These are phyloP conservation scores for Thamnophis elegans DNA, from an alignment of 2,797 vertebrate species.

Conservation along the genomic window DNA sequence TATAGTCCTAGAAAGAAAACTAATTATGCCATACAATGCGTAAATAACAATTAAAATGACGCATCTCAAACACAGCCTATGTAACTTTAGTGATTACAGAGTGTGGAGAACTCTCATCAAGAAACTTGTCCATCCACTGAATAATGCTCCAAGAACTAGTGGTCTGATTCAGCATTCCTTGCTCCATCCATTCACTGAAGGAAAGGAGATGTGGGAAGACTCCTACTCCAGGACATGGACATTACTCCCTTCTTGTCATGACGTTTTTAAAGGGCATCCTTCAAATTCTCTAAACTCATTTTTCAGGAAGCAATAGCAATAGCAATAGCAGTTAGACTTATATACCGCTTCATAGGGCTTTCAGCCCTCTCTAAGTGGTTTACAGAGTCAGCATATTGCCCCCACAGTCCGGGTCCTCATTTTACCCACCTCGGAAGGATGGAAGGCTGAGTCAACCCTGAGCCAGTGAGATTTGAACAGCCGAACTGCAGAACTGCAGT, in stretches of 20 bases:
- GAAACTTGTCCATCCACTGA: not conserved
- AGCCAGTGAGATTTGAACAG: too few relatives aligned
- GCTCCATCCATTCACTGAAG: not conserved
- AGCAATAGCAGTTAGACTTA: too few relatives aligned
- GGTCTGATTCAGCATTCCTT: not conserved
- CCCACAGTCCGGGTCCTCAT: too few relatives aligned
- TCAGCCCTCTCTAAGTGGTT: too few relatives aligned
- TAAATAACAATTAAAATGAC: not conserved
- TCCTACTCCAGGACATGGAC: not conserved
- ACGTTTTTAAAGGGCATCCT: not conserved
- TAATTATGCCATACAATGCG: not conserved
- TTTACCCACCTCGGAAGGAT: too few relatives aligned
- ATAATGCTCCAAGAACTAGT: not conserved
- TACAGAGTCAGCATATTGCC: too few relatives aligned
- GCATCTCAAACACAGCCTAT: not conserved
- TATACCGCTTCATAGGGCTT: too few relatives aligned
- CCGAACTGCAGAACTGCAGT: too few relatives aligned
- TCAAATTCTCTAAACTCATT: not conserved
- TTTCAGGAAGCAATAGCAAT: not conserved
- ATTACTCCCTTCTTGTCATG: not conserved
- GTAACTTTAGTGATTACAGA: not conserved
- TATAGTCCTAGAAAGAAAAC: not conserved
- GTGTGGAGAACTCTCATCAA: not conserved
- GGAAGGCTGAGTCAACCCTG: too few relatives aligned
- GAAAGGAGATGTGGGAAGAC: too few relatives aligned